Conservation (phyloP, 2,797 vertebrate species). For the Oreochromis grahami region DNA sequence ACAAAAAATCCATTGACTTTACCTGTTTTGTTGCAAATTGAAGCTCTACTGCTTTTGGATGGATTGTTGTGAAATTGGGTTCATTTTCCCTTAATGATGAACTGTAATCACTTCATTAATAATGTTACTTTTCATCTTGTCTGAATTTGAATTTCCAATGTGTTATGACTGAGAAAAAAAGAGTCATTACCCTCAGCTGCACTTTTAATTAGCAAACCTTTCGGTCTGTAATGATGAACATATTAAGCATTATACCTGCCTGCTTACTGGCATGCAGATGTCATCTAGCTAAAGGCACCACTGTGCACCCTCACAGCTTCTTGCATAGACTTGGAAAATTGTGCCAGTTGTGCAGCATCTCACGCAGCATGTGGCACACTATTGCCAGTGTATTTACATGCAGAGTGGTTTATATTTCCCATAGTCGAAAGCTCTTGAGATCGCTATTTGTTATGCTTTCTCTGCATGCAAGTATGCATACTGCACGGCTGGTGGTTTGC, state of each 20-base stretch:
- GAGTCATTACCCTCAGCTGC: not conserved
- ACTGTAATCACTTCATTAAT: not conserved
- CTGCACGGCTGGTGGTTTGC: constrained; percentile 25
- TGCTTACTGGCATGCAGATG: not conserved
- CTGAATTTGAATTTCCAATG: not conserved
- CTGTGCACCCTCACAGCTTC: not conserved
- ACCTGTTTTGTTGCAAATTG: not conserved
- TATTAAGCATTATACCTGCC: not conserved
- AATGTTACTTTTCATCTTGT: not conserved
- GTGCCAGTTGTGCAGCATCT: not conserved
- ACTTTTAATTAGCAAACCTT: not conserved
- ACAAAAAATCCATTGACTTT: not conserved
- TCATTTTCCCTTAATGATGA: not conserved
- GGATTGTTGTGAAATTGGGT: not conserved
- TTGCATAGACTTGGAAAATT: not conserved
- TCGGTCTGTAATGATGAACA: not conserved
- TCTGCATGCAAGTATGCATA: constrained; percentile 30
- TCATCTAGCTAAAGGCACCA: not conserved
- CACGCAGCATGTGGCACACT: not conserved
- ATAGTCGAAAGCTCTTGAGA: constrained; percentile 17
- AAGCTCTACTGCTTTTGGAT: not conserved
- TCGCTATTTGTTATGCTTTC: constrained; percentile 26
- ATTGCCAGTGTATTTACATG: not conserved
- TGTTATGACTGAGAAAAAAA: not conserved
- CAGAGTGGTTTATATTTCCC: constrained; percentile 16